Conservation (phyloP, 2,888 invertebrate species). For the Myopa tessellatipennis region DNA sequence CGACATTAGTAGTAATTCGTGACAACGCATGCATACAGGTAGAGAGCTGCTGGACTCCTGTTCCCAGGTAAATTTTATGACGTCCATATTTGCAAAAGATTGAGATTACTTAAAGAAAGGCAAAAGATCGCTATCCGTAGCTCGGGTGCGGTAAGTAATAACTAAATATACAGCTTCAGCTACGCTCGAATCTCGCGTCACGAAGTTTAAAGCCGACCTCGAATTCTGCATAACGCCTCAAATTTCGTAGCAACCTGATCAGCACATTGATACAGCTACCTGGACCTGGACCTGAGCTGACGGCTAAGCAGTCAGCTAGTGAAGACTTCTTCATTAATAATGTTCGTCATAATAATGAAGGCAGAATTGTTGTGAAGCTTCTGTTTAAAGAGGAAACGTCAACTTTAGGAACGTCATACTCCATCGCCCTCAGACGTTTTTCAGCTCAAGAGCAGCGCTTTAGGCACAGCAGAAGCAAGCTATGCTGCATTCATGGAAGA, state of each 20-base stretch:
- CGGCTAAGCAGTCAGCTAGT: no score
- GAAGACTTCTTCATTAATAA: no score
- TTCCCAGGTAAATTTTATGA: slow-evolving; percentile 22
- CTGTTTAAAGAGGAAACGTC: slow-evolving; percentile 28
- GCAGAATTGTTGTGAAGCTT: not conserved
- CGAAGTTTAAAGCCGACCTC: slow-evolving; percentile 39
- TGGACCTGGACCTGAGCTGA: no score
- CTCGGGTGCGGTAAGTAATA: no score
- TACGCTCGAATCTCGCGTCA: slow-evolving; percentile 38
- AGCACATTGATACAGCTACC: slow-evolving; percentile 40
- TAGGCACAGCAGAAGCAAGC: not conserved
- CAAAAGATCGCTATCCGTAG: no score
- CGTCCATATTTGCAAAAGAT: slow-evolving; percentile 35
- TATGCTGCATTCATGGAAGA: no score
- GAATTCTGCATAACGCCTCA: slow-evolving; percentile 44
- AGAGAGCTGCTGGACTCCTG: no score
- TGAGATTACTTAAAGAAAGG: no score
- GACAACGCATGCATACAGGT: slow-evolving; percentile 39
- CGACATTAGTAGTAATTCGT: slow-evolving; percentile 42
- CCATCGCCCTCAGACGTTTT: slow-evolving; percentile 43
- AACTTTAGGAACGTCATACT: slow-evolving; percentile 41
- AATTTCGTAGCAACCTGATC: slow-evolving; percentile 49
- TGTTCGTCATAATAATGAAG: no score
- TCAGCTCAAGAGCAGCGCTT: slow-evolving; percentile 40
- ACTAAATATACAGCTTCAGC: slow-evolving; percentile 31